Conservation (phyloP, 2,797 vertebrate genomes). For the Myotis pilosus region DNA sequence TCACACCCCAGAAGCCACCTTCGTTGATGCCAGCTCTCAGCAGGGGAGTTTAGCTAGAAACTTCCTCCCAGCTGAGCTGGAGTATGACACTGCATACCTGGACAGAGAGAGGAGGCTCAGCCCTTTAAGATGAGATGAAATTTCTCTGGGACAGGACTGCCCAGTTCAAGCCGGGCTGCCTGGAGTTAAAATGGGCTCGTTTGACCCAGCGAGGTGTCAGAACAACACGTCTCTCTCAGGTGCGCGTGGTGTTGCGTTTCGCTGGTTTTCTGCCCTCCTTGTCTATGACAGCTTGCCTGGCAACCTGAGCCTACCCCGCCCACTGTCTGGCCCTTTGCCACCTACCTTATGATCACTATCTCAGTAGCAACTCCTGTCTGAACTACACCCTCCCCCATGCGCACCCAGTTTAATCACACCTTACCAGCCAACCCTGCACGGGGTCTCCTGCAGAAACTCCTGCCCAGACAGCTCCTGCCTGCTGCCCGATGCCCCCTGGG, state of each 20-base stretch:
- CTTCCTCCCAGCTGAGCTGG: neutral
- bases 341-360: neutral
- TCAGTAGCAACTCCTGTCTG: neutral
- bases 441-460: neutral
- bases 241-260: neutral
- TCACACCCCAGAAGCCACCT: neutral
- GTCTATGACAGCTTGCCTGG: conserved; percentile 35
- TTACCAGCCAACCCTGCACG: neutral
- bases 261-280: conserved; percentile 17
- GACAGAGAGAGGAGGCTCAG: neutral
- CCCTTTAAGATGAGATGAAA: neutral
- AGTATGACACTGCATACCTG: accelerated
- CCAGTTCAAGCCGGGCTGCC: neutral
- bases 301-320: conserved; percentile 28
- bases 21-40: neutral
- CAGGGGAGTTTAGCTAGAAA: neutral
- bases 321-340: conserved; percentile 18
- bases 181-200: neutral
- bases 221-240: neutral
- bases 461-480: neutral
- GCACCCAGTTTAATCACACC: neutral
- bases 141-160: neutral
- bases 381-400: neutral
- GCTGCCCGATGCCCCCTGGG: neutral
- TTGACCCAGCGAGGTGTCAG: neutral